Base-by-base conservation (phyloP, 2,113 vertebrate genomes). In the Epinephelus cyanopodus region DNA sequence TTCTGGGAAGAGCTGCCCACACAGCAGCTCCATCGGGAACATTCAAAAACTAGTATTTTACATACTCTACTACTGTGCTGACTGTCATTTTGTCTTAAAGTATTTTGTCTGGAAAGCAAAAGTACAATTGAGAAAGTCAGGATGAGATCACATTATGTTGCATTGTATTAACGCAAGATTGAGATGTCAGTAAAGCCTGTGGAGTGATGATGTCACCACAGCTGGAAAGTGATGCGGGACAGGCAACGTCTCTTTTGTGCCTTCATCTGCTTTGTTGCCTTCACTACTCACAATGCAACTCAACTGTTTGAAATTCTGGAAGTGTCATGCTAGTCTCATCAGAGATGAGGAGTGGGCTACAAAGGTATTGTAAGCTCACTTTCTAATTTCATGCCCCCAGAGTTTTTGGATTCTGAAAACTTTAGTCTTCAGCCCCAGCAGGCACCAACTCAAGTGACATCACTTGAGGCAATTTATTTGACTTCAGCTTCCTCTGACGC, bases 1-100 rank as follows among this genome's bases (percentile, higher is more conserved):
- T 82, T 84, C 71, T 77, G 74, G 65, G 74, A 81, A 84, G 70
- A 58, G 18, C 63, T 61, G 48, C 8, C 21, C 58, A 62, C 61
- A 68, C 21, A 37, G 64, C 58, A 71, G 54, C 56, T 79, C 61
- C 70, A 56, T 56, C n/a, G 57, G 63, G 27, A 80, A 50, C 53
- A 25, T 48, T 48, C 11, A 48, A 77, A 9, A 57, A 60, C 6
- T 29, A 14, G 4, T 15, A 25, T 69, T 75, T 57, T 29, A 33
- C 56, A 69, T 17, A 23, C 12, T 15, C 39, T 21, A 10, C 17
- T 47, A 45, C 10, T 56, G 48, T 12, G 13, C 63, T 69, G 5
- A 25, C 21, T 5, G 3, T 33, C n/a, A 47, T 47, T 60, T 23
- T 52, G 25, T 54, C 33, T 50, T 25, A 19, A 58, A 5, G 60